Conservation (phyloP, 2,888 invertebrate species). For the Drosophila neonasuta region DNA sequence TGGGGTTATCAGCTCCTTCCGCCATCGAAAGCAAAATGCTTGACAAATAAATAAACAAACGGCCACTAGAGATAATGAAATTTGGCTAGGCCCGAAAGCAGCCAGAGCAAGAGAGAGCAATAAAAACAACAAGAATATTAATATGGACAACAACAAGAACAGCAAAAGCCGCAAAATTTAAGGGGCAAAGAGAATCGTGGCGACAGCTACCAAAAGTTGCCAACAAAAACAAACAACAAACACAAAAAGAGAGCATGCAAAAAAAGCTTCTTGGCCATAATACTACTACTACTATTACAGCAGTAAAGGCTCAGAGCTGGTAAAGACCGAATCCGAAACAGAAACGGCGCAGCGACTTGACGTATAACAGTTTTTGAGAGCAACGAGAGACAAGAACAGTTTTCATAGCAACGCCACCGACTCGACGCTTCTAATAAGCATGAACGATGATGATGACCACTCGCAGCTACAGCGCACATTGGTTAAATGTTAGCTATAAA, state of each 20-base stretch:
- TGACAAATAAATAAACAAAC: conserved; percentile 71
- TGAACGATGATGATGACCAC: conserved; percentile 48
- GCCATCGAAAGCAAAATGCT: conserved; percentile 29
- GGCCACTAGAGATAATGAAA: conserved; percentile 69
- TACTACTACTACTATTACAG: conserved; percentile 20
- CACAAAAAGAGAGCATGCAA: conserved; percentile 52
- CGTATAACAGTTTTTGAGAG: conserved; percentile 56
- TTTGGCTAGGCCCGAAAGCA: conserved; percentile 39
- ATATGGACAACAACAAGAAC: conserved; percentile 23
- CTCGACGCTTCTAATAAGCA: conserved; percentile 35
- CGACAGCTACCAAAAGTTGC: conserved; percentile 38
- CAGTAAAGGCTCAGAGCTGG: conserved; percentile 24
- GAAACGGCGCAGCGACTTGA: conserved; percentile 42
- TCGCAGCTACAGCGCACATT: conserved; percentile 20
- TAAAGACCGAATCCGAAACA: conserved; percentile 21
- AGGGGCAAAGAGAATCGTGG: conserved; percentile 41
- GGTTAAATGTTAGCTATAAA: background rate
- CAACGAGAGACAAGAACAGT: conserved; percentile 12
- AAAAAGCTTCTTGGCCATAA: conserved; percentile 48
- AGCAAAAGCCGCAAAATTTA: conserved; percentile 55
- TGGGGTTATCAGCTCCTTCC: background rate
- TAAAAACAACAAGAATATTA: conserved; percentile 31
- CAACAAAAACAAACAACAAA: conserved; percentile 66
- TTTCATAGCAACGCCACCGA: conserved; percentile 17
- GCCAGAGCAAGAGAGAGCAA: conserved; percentile 15